Conservation (phyloP, 2,113 vertebrate species). For the Hassar affinis region DNA sequence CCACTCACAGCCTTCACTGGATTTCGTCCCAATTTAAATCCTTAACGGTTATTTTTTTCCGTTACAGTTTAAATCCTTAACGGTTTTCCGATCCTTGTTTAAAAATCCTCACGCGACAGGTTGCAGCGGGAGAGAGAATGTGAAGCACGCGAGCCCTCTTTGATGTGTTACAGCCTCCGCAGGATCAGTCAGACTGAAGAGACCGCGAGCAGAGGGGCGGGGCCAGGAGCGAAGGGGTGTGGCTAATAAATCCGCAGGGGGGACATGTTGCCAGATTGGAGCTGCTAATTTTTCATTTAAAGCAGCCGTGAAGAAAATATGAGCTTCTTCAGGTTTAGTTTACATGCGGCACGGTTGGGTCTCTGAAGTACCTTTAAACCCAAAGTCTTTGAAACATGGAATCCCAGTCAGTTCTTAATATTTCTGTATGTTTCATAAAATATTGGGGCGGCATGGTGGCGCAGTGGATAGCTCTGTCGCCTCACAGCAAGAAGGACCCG, state of each 20-base stretch:
- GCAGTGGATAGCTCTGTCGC: too few species aligned
- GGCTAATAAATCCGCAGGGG: not conserved
- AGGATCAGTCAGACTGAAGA: slow-evolving; percentile 2
- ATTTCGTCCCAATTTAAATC: not conserved
- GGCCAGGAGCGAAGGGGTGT: not conserved
- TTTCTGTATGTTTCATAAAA: too few species aligned
- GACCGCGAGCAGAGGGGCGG: not conserved
- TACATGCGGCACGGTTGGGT: too few species aligned
- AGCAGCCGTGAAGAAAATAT: too few species aligned
- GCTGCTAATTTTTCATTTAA: not conserved
- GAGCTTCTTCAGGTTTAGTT: too few species aligned
- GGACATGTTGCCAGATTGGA: slow-evolving; percentile 14
- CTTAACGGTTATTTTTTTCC: not conserved
- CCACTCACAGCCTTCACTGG: not conserved
- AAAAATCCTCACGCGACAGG: slow-evolving; percentile 4
- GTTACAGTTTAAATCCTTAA: slow-evolving; percentile 1
- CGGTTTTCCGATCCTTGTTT: not conserved
- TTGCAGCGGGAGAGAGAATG: not conserved
- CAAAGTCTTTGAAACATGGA: too few species aligned
- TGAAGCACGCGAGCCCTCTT: slow-evolving; percentile 12
- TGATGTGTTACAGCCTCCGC: slow-evolving; percentile 21
- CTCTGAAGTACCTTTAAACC: too few species aligned
- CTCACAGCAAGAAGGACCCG: too few species aligned
- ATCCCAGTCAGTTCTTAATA: too few species aligned
- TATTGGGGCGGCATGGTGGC: too few species aligned